phyloP scores from a whole-genome alignment of 2,888 invertebrate genomes.

The Panorpa germanica region DNA sequence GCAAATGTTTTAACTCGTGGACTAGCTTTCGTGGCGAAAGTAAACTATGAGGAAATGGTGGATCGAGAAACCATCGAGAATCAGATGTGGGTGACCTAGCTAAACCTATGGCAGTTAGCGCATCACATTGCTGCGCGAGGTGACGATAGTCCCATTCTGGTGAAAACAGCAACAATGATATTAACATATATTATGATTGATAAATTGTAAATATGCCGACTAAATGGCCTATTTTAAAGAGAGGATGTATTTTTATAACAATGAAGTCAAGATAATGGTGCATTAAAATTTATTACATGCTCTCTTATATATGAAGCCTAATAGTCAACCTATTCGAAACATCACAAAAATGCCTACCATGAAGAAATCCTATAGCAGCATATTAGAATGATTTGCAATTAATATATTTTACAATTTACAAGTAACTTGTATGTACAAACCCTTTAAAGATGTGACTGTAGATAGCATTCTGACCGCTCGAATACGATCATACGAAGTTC shows the following conservation, averaged over 20 bases:
- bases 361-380: background rate
- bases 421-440: conserved; percentile 13
- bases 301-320: no score
- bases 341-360: background rate
- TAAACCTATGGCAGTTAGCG: conserved; percentile 54
- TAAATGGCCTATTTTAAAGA: no score
- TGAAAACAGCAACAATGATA: background rate
- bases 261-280: no score
- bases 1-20: no score
- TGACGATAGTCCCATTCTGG: conserved; percentile 43
- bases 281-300: no score
- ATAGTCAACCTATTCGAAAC: background rate
- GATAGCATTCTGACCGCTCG: conserved; percentile 46
- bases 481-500: conserved; percentile 36
- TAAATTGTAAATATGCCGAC: background rate
- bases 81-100: conserved; percentile 54
- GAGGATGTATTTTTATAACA: no score
- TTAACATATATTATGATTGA: background rate
- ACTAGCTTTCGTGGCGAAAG: conserved; percentile 22
- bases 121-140: conserved; percentile 63
- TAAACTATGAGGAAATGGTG: conserved; percentile 31
- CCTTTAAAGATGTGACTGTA: conserved; percentile 42
- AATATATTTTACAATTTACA: conserved; percentile 7
- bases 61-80: conserved; percentile 52
- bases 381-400: conserved; percentile 6